Evolutionary conservation across 2,888 invertebrate genomes (phyloP).

Genomic region (Xanthostigma xanthostigma): DNA sequence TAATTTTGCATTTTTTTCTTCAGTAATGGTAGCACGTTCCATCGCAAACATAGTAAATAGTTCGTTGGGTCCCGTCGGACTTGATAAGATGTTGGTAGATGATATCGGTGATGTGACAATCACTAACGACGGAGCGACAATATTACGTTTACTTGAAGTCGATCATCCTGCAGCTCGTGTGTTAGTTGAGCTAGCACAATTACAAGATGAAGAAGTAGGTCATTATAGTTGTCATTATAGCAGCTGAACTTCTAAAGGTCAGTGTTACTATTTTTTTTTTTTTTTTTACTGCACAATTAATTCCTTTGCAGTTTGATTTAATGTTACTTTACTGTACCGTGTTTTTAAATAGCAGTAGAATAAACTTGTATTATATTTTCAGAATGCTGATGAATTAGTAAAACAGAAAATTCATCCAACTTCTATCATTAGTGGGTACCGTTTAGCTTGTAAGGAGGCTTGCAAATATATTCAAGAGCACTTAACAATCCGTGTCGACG

Average conservation of each 20-base stretch:
- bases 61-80: constrained; percentile 92
- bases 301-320: no score
- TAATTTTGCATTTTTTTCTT: constrained; percentile 8
- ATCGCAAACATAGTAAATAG: constrained; percentile 99
- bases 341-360: no score
- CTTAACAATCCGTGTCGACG: constrained; percentile 80
- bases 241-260: constrained; percentile 55
- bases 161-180: constrained; percentile 98
- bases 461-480: constrained; percentile 95
- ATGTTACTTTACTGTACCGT: no score
- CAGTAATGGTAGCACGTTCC: constrained; percentile 92
- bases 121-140: constrained; percentile 99
- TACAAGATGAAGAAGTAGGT: constrained; percentile 99
- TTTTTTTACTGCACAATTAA: no score
- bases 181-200: constrained; percentile 89
- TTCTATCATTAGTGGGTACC: constrained; percentile 94
- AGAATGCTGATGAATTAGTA: constrained; percentile 96
- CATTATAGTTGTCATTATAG: constrained; percentile 86
- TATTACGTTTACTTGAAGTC: constrained; percentile 82
- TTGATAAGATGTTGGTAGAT: constrained; percentile 99
- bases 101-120: constrained; percentile 99
- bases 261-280: not conserved
- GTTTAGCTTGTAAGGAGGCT: constrained; percentile 97
- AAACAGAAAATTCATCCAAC: constrained; percentile 99
- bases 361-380: constrained; percentile 33